A percentile compares a stretch with the other conserved stretches of the same genome.
Evolutionary conservation across 2,113 vertebrate genomes (phyloP).

Genomic region (Phrynosoma blainvillii): DNA sequence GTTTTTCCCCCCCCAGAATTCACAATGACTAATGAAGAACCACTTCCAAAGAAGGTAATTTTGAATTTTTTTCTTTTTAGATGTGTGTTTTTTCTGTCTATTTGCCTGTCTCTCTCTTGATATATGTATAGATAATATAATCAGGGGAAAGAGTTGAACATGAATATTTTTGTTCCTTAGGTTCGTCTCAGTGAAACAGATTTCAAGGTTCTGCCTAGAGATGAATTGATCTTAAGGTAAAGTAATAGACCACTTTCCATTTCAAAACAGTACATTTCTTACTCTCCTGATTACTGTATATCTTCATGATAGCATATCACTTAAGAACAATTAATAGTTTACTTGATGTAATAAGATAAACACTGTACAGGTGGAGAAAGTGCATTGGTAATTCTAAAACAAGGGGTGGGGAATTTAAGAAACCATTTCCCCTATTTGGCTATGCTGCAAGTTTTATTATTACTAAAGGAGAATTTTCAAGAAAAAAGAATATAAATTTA

Average conservation of each 20-base stretch:
- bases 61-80: slow-evolving; percentile 24
- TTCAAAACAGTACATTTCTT: background rate
- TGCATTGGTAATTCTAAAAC: background rate
- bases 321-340: background rate
- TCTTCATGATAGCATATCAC: background rate
- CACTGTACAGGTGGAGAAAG: too few species aligned
- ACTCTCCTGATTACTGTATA: background rate
- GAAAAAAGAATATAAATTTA: background rate
- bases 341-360: background rate
- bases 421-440: background rate
- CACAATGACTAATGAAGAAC: slow-evolving; percentile 99
- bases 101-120: background rate
- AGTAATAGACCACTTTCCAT: slow-evolving; percentile 7
- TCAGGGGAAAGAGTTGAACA: background rate
- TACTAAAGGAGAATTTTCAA: background rate
- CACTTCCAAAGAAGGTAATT: slow-evolving; percentile 97
- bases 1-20: slow-evolving; percentile 71
- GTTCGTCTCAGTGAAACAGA: slow-evolving; percentile 98
- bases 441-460: background rate
- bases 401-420: background rate
- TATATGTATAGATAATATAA: background rate
- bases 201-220: slow-evolving; percentile 96
- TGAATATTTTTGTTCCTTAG: slow-evolving; percentile 70
- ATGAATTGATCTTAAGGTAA: slow-evolving; percentile 94
- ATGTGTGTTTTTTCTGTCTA: too few species aligned